These are phyloP conservation scores for Ophioninae sp. DNA, from an alignment of 2,888 invertebrate species.

Conservation along the genomic window DNA sequence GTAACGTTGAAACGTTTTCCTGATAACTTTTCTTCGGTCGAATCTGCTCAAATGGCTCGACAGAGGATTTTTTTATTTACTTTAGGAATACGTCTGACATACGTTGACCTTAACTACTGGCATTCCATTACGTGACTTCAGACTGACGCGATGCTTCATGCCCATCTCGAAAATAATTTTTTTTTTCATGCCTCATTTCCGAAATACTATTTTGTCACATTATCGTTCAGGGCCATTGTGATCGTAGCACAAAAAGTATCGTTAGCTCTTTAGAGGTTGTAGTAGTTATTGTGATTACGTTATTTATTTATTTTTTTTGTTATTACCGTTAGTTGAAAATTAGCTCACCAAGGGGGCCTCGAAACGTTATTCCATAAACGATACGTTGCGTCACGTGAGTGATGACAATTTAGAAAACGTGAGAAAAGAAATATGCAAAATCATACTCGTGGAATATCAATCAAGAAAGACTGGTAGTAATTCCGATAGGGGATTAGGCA, in stretches of 20 bases:
- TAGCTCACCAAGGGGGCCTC: slow-evolving; percentile 77
- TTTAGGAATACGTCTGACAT: slow-evolving; percentile 24
- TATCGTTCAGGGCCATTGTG: slow-evolving; percentile 78
- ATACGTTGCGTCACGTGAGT: slow-evolving; percentile 43
- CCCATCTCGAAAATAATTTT: slow-evolving; percentile 27
- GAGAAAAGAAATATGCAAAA: slow-evolving; percentile 32
- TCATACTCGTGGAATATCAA: slow-evolving; percentile 56
- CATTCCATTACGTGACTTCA: slow-evolving; percentile 46
- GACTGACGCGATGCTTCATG: slow-evolving; percentile 50
- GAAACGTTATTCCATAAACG: slow-evolving; percentile 67
- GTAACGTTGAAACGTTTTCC: not conserved
- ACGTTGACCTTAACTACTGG: slow-evolving; percentile 35
- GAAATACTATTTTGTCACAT: slow-evolving; percentile 32
- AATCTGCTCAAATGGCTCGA: not conserved
- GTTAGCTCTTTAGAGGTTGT: slow-evolving; percentile 62
- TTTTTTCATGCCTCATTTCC: slow-evolving; percentile 12
- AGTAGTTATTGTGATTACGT: slow-evolving; percentile 50
- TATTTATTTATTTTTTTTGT: slow-evolving; percentile 54
- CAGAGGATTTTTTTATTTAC: slow-evolving; percentile 9
- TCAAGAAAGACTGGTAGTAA: slow-evolving; percentile 77
- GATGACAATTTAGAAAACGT: slow-evolving; percentile 31
- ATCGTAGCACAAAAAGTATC: slow-evolving; percentile 73
- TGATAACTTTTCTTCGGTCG: not conserved
- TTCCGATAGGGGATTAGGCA: slow-evolving; percentile 65
- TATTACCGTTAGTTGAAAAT: slow-evolving; percentile 45